Base-by-base conservation (phyloP, 1,140 invertebrate genomes). In the Stegodyphus dumicola region DNA sequence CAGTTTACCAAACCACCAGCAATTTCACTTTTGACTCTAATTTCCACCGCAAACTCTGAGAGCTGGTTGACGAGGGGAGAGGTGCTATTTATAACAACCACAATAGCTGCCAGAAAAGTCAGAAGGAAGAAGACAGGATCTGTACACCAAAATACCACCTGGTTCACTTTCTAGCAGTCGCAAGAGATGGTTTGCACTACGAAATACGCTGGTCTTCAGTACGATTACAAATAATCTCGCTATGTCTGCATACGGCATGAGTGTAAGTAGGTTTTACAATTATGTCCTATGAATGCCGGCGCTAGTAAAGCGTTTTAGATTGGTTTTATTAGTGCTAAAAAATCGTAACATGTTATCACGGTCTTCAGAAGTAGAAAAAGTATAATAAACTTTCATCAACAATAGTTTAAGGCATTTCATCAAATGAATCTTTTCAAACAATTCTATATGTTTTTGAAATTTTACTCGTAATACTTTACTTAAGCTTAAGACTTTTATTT, bases 121-220 rank as follows among this genome's bases (percentile, higher is more conserved):
- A 15, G 56, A 60, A 15, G 9, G 56, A 17, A 33, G 33, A 33
- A 33, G 33, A 33, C 33, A 33, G 33, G 33, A 33, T 33, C 17
- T 18, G 33, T 56, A 53, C 77, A 79, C 77, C 77, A 79, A 79
- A 79, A 79, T 79, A 79, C 77, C 77, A 79, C 77, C 77, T 79
- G 77, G 77, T 79, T 66, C 69, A 18, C 70, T 79, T 79, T 53
- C 49, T n/a, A 60, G 77, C 51, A 65, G 76, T 52, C 76, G 60
- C 64, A 69, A 17, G 66, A 51, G 33, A 33, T 33, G 33, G 33
- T 33, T 33, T 33, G 33, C 33, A 33, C 33, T 33, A 33, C 33
- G 33, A 33, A 33, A 33, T 33, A 33, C 33, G 33, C 33, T 33
- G 33, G 33, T 33, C 33, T 33, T 33, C 33, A 33, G 33, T 33